These are phyloP conservation scores for Sebastes oblongus DNA, from an alignment of 2,797 vertebrate species.

Conservation along the genomic window DNA sequence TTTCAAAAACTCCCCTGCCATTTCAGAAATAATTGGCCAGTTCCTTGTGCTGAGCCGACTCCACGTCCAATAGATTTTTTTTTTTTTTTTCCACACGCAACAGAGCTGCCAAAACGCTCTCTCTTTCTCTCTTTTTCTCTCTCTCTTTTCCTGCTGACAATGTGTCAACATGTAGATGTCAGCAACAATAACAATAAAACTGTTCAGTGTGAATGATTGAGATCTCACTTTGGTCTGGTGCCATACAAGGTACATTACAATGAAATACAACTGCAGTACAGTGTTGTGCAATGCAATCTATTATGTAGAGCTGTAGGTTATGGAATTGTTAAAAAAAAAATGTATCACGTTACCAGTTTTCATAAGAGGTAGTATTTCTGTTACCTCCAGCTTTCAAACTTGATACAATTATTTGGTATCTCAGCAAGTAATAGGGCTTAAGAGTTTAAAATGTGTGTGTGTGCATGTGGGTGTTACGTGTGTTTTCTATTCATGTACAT, in stretches of 20 bases:
- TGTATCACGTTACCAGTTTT: neutral
- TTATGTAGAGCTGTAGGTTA: conserved; percentile 15
- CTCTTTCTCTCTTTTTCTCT: conserved; percentile 25
- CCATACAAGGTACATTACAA: conserved; percentile 61
- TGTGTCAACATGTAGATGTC: conserved; percentile 78
- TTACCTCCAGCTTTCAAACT: conserved; percentile 1
- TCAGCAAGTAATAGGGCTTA: neutral
- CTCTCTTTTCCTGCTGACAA: conserved; percentile 73
- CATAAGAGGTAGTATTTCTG: neutral
- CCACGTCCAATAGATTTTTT: conserved; percentile 58
- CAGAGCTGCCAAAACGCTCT: conserved; percentile 63
- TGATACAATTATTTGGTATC: neutral
- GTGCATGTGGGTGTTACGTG: neutral
- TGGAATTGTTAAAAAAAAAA: conserved; percentile 3
- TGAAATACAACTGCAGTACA: conserved; percentile 50
- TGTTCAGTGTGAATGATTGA: conserved; percentile 74
- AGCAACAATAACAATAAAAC: conserved; percentile 79
- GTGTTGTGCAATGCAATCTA: conserved; percentile 16
- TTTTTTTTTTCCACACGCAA: conserved; percentile 28
- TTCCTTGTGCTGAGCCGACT: conserved; percentile 69
- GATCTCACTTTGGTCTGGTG: conserved; percentile 71
- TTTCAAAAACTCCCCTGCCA: conserved; percentile 80
- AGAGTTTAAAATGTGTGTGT: neutral
- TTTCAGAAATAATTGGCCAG: conserved; percentile 84
- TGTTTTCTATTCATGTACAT: neutral